Evolutionary conservation across 2,113 vertebrate species (phyloP).

Genomic region (Theristicus caerulescens): DNA sequence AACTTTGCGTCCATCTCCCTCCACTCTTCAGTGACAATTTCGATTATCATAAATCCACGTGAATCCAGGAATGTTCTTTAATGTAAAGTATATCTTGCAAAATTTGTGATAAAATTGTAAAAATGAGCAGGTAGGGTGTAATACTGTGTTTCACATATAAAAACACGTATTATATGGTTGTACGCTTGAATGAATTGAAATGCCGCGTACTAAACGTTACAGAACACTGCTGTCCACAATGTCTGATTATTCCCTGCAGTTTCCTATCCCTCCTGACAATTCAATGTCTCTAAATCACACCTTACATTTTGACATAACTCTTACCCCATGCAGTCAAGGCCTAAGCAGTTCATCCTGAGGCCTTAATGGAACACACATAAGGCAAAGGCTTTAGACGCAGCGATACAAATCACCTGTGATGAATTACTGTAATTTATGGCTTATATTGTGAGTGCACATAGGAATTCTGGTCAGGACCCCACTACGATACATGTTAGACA

Average conservation of each 20-base stretch:
- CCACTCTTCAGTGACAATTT: neutral
- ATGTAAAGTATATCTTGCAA: neutral
- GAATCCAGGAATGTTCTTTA: neutral
- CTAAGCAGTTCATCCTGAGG: neutral
- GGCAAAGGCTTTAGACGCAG: neutral
- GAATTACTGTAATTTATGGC: neutral
- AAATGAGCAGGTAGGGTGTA: neutral
- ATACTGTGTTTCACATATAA: neutral
- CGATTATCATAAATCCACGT: neutral
- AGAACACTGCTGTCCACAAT: neutral
- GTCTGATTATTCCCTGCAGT: neutral
- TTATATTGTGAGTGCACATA: neutral
- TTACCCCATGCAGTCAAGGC: neutral
- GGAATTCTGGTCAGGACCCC: neutral
- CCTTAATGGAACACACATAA: neutral
- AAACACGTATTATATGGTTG: neutral
- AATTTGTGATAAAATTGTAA: neutral
- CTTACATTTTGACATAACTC: neutral
- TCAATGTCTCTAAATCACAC: neutral
- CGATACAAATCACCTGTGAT: neutral
- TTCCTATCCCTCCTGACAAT: neutral
- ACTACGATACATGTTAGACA: neutral
- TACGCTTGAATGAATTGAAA: neutral
- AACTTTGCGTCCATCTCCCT: neutral
- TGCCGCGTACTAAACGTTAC: neutral